These are phyloP conservation scores for Vireo altiloquus DNA, from an alignment of 2,113 vertebrate species.

Conservation along the genomic window DNA sequence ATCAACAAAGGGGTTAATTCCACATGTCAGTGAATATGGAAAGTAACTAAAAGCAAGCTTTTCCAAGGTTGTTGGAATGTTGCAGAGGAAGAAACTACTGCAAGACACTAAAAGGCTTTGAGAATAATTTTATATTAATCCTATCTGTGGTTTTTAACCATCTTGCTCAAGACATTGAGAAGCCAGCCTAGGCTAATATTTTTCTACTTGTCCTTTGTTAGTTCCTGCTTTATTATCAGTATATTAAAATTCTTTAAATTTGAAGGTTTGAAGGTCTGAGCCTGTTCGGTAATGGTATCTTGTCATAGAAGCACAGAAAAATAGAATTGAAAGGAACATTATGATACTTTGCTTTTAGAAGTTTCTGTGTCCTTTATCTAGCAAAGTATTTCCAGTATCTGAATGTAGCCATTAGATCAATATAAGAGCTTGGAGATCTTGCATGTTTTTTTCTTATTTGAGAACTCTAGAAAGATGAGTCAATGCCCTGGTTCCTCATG, in stretches of 20 bases:
- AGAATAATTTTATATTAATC: background rate
- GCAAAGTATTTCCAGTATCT: background rate
- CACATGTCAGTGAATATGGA: background rate
- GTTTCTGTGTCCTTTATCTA: background rate
- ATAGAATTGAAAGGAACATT: background rate
- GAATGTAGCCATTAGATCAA: background rate
- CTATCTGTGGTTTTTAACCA: background rate
- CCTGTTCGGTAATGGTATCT: background rate
- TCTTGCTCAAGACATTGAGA: background rate
- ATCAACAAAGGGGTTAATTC: background rate
- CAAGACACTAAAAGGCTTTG: background rate
- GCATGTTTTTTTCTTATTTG: background rate
- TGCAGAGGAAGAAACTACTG: rapidly evolving
- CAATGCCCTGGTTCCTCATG: background rate
- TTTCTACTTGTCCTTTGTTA: background rate
- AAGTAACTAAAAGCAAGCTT: background rate
- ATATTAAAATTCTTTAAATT: background rate
- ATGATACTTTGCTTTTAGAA: background rate
- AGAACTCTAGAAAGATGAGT: background rate
- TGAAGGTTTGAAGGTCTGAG: background rate
- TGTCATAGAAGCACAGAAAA: background rate
- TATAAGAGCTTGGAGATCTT: background rate
- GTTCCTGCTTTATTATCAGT: background rate
- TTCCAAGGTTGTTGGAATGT: background rate
- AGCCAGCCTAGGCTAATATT: background rate